These are phyloP conservation scores for Arrhamphus sclerolepis DNA, from an alignment of 2,797 vertebrate genomes.

Conservation along the genomic window DNA sequence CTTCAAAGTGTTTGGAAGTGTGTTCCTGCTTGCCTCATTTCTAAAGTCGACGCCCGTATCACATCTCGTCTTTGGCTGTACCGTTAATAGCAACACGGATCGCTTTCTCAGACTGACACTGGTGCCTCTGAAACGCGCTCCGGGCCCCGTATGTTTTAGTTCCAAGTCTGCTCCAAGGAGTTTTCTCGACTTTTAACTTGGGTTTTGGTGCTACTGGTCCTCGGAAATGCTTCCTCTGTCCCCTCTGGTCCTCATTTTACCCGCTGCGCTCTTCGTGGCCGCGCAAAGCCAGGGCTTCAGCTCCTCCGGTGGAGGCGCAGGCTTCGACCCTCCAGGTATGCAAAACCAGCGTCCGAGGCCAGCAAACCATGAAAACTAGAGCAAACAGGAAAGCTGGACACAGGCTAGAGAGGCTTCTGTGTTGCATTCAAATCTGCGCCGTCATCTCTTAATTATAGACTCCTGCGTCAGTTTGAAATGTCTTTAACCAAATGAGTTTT, in stretches of 20 bases:
- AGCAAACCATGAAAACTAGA: background rate
- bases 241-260: slow-evolving; percentile 60
- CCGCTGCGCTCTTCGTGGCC: slow-evolving; percentile 58
- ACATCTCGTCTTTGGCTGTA: slow-evolving; percentile 42
- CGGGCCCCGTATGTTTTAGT: background rate
- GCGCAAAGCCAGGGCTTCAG: slow-evolving; percentile 53
- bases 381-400: too few relatives aligned
- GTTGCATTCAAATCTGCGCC: too few relatives aligned
- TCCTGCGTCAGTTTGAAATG: too few relatives aligned
- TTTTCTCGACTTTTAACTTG: slow-evolving; percentile 7
- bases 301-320: slow-evolving; percentile 40
- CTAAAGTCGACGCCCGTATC: slow-evolving; percentile 47
- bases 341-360: background rate
- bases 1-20: background rate
- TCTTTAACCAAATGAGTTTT: too few relatives aligned
- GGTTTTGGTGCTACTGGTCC: background rate
- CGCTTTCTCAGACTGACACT: slow-evolving; percentile 41
- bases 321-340: slow-evolving; percentile 62
- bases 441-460: too few relatives aligned
- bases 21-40: slow-evolving; percentile 7
- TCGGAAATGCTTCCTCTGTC: slow-evolving; percentile 60
- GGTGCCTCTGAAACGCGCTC: slow-evolving; percentile 16
- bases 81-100: slow-evolving; percentile 69
- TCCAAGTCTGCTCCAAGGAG: slow-evolving; percentile 33
- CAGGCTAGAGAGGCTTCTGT: too few relatives aligned